Percentiles rank a stretch among this genome's conserved stretches.
Conservation (phyloP, 2,888 invertebrate species). For the Incurvaria masculella region DNA sequence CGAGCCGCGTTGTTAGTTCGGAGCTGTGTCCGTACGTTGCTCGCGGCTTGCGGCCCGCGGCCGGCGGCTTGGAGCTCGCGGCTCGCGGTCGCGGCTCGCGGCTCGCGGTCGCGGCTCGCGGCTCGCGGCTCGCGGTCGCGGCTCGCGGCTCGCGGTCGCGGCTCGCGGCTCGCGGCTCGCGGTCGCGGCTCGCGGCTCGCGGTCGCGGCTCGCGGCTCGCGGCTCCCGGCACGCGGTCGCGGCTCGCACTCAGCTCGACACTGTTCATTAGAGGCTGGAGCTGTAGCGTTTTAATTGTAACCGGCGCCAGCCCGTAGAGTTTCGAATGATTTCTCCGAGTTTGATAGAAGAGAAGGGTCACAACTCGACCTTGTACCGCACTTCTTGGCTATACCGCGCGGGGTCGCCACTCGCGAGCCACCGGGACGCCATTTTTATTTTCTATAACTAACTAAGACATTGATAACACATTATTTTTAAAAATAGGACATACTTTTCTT, state of each 20-base stretch:
- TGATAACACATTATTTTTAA: conserved; percentile 37
- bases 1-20: conserved; percentile 27
- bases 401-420: conserved; percentile 34
- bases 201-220: not conserved
- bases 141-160: conserved; percentile 7
- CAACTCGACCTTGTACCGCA: not conserved
- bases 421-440: conserved; percentile 49
- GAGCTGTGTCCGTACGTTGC: conserved; percentile 23
- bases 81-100: conserved; percentile 9
- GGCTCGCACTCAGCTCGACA: not conserved
- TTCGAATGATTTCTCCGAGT: not conserved
- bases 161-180: conserved; percentile 2
- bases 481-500: conserved; percentile 44
- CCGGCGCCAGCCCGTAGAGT: not conserved
- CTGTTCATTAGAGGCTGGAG: not conserved
- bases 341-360: not conserved
- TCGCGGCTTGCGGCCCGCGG: conserved; percentile 13
- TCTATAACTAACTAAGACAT: conserved; percentile 47
- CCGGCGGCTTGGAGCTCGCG: conserved; percentile 5
- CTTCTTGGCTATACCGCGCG: conserved; percentile 6
- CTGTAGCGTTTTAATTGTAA: not conserved
- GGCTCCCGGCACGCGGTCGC: too few species aligned
- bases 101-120: conserved; percentile 10
- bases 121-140: not conserved
- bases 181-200: not conserved